Base-by-base conservation (phyloP, 1,140 invertebrate species). In the Zophobas atratus region DNA sequence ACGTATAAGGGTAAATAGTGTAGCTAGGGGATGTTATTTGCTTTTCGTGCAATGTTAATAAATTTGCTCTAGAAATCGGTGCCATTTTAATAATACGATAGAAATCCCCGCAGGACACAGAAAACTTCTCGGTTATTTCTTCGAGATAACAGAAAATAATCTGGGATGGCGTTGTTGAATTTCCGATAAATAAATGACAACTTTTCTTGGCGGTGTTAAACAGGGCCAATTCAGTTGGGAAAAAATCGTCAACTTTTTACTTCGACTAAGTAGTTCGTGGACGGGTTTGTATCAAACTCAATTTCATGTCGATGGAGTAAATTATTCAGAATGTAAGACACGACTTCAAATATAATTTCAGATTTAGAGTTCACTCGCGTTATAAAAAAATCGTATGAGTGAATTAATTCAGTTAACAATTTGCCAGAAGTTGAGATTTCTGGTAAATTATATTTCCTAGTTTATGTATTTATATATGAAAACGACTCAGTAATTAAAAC, bases 1-100 rank as follows among this genome's bases (percentile, higher is more conserved):
- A 67, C 39, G 60, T 67, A 39, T n/a, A 67, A 41, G 60, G 60
- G 60, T 67, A 67, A 67, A 67, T 67, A 67, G 38, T 67, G 60
- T 32, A 5, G 38, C n/a, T 20, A 43, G 39, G 57, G 36, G 57
- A 67, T 46, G 60, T 67, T 67, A 67, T 67, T 67, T 67, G 60
- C 60, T 2, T 36, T 43, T 39, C n/a, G 33, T 36, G 34, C 4
- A 6, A 2, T n/a, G 36, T 38, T 36, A 38, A 60, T 36, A 36
- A 6, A 53, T 3, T 39, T 60, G 4, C 56, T 2, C 6, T 60
- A 36, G n/a, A n/a, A 46, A 70, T 48, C 43, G 3, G 43, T 46
- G 49, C 49, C 6, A 51, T 51, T 51, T 51, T 51, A 51, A 51
- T 51, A 51, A 4, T 46, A 4, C 43, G 43, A 46, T 46, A 46